phyloP scores from a whole-genome alignment of 2,797 vertebrate genomes.

The Glossophaga mutica region DNA sequence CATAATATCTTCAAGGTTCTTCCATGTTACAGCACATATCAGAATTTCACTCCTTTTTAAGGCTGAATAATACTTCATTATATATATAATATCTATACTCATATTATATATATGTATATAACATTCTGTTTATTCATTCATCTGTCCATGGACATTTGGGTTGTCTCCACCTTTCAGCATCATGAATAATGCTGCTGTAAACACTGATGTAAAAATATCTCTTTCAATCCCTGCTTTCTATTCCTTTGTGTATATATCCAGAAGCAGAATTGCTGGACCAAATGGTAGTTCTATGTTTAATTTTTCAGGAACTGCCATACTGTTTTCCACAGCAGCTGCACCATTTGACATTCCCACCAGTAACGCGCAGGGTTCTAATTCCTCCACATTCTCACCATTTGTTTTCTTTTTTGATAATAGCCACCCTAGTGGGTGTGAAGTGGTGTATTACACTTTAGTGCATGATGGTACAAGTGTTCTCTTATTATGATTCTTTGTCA shows the following conservation, averaged over 20 bases:
- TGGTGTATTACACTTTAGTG: not conserved
- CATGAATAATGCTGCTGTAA: not conserved
- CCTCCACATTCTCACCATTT: not conserved
- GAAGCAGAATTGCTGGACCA: not conserved
- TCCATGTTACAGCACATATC: not conserved
- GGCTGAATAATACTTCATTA: not conserved
- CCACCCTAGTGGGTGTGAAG: not conserved
- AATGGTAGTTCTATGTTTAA: not conserved
- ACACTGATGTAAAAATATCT: not conserved
- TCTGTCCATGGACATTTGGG: not conserved
- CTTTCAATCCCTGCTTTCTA: not conserved
- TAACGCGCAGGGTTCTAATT: not conserved
- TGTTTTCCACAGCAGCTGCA: not conserved
- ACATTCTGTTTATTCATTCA: not conserved
- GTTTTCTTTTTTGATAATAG: not conserved
- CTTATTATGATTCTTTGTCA: not conserved
- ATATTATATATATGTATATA: no score
- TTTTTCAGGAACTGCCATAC: not conserved
- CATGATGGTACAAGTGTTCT: not conserved
- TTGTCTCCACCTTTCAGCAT: not conserved
- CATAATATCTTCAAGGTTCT: not conserved
- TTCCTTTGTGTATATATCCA: not conserved
- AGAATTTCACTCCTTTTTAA: not conserved
- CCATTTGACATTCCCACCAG: not conserved
- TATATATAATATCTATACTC: no score